Base-by-base conservation (phyloP, 2,797 vertebrate genomes). In the Hozukius guyotensis region DNA sequence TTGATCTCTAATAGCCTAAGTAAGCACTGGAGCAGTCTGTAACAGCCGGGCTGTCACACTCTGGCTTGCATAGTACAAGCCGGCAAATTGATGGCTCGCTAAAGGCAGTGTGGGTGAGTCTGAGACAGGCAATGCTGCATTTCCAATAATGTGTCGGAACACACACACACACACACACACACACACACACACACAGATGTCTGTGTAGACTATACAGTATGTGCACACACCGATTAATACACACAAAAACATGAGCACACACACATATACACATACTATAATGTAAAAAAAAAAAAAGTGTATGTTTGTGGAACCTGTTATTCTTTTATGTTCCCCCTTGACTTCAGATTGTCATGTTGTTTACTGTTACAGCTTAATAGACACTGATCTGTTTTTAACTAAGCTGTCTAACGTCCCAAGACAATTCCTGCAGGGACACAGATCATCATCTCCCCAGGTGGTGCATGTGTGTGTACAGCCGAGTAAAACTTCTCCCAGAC, bases 1-100 rank as follows among this genome's bases (percentile, higher is more conserved):
- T 90, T 82, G 42, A 89, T 83, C 81, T 75, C 32, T 84, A 88
- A 83, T 14, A 78, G 84, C 46, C 71, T 71, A 80, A 85, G 84
- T 80, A 78, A 88, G 78, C 83, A 53, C 56, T 13, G 38, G 65
- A 74, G 22, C 81, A 29, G 69, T 67, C 53, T 81, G 78, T 20
- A 82, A 72, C 79, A 78, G 80, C 78, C 57, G 42, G 64, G 6
- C 77, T 80, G 88, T 83, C 88, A 81, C 71, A 61, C 72, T 59
- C 25, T 0, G 13, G 59, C 73, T 75, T 72, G 52, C 60, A 36
- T n/a, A 7, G 72, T 55, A 80, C 75, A 85, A 72, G 86, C 24
- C 66, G 14, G 66, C 10, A 84, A 83, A 91, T 78, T 75, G 85
- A 89, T 89, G 79, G 67, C 72, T 53, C 16, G 82, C 80, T 85